Conservation (phyloP, 2,113 vertebrate genomes). For the Cranoglanis bouderius region DNA sequence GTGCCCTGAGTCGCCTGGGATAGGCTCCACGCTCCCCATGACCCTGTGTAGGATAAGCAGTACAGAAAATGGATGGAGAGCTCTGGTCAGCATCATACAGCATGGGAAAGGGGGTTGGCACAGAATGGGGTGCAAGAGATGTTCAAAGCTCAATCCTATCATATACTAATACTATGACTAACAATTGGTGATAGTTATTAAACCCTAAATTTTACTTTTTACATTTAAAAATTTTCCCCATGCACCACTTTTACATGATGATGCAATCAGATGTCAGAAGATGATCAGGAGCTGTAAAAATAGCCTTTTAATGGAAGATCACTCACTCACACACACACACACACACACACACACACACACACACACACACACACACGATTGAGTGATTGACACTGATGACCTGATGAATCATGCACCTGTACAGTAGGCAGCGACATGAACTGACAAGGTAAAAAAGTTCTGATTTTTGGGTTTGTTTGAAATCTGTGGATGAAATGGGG, state of each 20-base stretch:
- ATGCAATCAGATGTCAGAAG: neutral
- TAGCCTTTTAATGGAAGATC: neutral
- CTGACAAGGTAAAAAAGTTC: neutral
- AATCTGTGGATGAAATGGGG: neutral
- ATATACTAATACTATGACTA: neutral
- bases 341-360: slow-evolving; percentile 4
- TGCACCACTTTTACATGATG: neutral
- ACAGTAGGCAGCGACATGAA: neutral
- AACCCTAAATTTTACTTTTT: neutral
- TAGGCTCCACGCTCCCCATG: too few species aligned
- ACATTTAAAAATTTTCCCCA: neutral
- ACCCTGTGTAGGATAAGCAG: too few species aligned
- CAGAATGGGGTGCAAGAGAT: neutral
- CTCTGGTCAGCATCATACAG: neutral
- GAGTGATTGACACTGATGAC: neutral
- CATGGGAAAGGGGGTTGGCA: neutral
- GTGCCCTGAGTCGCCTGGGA: too few species aligned
- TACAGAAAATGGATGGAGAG: neutral
- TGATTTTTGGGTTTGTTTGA: neutral
- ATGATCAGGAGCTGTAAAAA: neutral
- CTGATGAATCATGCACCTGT: neutral
- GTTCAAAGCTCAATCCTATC: neutral
- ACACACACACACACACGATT: neutral
- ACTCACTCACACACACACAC: neutral
- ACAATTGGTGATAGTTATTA: neutral